These are phyloP conservation scores for Melopsittacus undulatus DNA, from an alignment of 2,797 vertebrate genomes.

Conservation along the genomic window DNA sequence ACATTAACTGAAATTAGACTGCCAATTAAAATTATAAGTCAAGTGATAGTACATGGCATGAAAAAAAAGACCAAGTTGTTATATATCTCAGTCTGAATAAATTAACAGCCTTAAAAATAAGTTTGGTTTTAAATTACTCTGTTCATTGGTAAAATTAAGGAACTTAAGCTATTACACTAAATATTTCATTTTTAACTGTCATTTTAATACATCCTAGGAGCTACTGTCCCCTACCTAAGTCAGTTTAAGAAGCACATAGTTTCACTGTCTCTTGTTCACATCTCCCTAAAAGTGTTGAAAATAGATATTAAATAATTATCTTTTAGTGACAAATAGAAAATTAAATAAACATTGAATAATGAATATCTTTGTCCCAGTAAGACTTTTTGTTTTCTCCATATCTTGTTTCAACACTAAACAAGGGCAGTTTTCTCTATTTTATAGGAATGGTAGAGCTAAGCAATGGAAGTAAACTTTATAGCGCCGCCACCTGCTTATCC, in stretches of 20 bases:
- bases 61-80: neutral
- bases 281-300: neutral
- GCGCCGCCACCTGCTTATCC: neutral
- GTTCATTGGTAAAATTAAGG: neutral
- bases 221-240: neutral
- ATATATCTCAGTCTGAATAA: neutral
- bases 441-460: neutral
- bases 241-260: neutral
- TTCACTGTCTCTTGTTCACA: neutral
- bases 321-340: neutral
- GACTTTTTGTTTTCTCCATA: neutral
- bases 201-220: neutral
- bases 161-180: neutral
- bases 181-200: neutral
- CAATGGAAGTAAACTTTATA: neutral
- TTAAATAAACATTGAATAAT: neutral
- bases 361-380: neutral
- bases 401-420: neutral
- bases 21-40: neutral
- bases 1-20: neutral
- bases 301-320: neutral
- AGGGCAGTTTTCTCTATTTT: neutral
- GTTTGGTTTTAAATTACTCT: neutral
- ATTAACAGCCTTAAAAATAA: neutral
- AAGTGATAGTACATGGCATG: neutral